Base-by-base conservation (phyloP, 2,797 vertebrate genomes). In the Cuculus canorus region DNA sequence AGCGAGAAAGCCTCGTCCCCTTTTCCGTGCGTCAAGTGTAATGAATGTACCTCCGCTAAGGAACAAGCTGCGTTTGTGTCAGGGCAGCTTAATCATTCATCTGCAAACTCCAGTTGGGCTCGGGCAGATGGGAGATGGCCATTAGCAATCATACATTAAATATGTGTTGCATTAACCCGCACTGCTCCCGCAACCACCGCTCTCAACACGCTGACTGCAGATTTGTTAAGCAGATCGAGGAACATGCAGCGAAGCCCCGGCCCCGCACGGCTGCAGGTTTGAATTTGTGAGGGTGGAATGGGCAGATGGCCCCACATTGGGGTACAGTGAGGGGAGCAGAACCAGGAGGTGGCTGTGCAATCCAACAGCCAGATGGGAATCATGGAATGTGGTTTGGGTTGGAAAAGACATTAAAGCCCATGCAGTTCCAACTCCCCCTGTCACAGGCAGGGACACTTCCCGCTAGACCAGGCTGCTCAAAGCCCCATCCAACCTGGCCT, bases 121-220 rank as follows among this genome's bases (percentile, higher is more conserved):
- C 60, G 17, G 97, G 97, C 97, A 97, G 95, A 98, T 98, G 96
- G 89, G 97, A 97, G 97, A 97, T 96, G 97, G 98, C 98, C 96
- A 97, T 98, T 96, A 96, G 96, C 93, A 93, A 97, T 98, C 98
- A 98, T 98, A 97, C 98, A 98, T 98, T 98, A 98, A 98, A 98
- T 98, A 98, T 98, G 96, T 75, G 43, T 10, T 89, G 92, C 93
- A 94, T 92, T 94, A 89, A 97, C 97, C 97, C 92, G 64, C 86
- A 65, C 96, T 72, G 50, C 79, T 87, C 82, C 97, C 77, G n/a
- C 95, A 96, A 81, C 97, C 92, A 61, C 69, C 17, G 10, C 41
- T 86, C 82, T 33, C 90, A 66, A 54, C 90, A 39, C 15, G 1
- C 82, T 47, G 41, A 23, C 45, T 57, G 78, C 60, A 45, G 83